Evolutionary conservation across 1,140 invertebrate genomes (phyloP), one percentile per base, ranked within the genome.

Genomic region (Portunus trituberculatus): DNA sequence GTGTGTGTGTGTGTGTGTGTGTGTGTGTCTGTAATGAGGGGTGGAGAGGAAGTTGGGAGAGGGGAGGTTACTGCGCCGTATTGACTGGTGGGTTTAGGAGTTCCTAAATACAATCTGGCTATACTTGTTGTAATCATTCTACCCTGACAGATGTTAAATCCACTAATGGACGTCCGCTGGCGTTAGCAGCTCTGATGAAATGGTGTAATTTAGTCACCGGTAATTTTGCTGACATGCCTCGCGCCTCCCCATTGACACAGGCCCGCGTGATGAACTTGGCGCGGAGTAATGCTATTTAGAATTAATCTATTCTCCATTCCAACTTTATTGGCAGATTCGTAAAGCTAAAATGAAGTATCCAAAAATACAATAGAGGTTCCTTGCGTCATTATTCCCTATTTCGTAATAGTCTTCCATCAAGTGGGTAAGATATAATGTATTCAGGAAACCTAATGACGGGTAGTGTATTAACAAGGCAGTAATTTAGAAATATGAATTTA

Each of bases 181-280:
- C 67, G 67, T 76, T 25, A 76, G 67, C 67, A n/a, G 20, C 67
- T 76, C 67, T 25, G 67, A 76, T n/a, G 67, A 76, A 76, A n/a
- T n/a, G 67, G 67, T 25, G 67, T 76, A 76, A 76, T n/a, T 76
- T n/a, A n/a, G 67, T 76, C 67, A n/a, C 67, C 67, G 67, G 67
- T 76, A 76, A 76, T 76, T 76, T 76, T 76, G 12, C 20, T 76
- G 67, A 76, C 67, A 25, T 12, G 67, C n/a, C 1, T 12, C 67
- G 67, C 67, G 67, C 25, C 2, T n/a, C n/a, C 20, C 20, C 67
- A n/a, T 7, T 76, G 16, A n/a, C 16, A 25, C 16, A 1, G 52
- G 6, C 12, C 6, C 67, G 20, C 6, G n/a, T 76, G 67, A n/a
- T 76, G n/a, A 76, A 76, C 67, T n/a, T n/a, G 67, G 25, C 20